These are phyloP conservation scores for Galerucella calmariensis DNA, from an alignment of 2,888 invertebrate genomes.

Conservation along the genomic window DNA sequence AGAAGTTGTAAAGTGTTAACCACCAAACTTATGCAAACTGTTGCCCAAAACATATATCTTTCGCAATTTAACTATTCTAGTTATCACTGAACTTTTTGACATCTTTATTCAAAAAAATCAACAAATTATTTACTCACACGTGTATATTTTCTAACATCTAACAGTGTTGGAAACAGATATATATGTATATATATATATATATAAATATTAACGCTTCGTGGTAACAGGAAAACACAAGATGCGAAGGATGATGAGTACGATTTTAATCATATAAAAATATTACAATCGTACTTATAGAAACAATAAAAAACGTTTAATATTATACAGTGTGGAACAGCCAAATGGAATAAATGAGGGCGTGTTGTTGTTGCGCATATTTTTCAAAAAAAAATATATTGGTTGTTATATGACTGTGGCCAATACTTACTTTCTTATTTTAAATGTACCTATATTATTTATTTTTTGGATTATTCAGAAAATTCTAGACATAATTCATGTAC, in stretches of 20 bases:
- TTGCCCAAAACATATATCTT: not conserved
- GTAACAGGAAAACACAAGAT: slow-evolving; percentile 1
- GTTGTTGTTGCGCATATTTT: no score
- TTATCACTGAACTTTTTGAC: not conserved
- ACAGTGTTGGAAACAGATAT: not conserved
- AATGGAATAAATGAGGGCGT: no score
- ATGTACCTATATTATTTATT: no score
- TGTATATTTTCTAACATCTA: no score
- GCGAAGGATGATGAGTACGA: not conserved
- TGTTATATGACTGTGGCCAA: no score
- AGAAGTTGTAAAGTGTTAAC: not conserved
- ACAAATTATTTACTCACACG: not conserved
- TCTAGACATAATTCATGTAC: no score
- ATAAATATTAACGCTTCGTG: not conserved
- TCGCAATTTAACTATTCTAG: not conserved
- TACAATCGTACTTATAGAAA: not conserved
- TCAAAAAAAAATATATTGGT: no score
- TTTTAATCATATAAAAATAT: not conserved
- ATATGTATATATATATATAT: no score
- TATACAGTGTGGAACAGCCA: not conserved
- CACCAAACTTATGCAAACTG: not conserved
- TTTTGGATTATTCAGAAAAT: no score
- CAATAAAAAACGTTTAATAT: not conserved
- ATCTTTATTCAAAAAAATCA: not conserved
- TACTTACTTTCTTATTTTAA: no score